phyloP scores from a whole-genome alignment of 1,140 invertebrate species.

The Gonioctena quinquepunctata region DNA sequence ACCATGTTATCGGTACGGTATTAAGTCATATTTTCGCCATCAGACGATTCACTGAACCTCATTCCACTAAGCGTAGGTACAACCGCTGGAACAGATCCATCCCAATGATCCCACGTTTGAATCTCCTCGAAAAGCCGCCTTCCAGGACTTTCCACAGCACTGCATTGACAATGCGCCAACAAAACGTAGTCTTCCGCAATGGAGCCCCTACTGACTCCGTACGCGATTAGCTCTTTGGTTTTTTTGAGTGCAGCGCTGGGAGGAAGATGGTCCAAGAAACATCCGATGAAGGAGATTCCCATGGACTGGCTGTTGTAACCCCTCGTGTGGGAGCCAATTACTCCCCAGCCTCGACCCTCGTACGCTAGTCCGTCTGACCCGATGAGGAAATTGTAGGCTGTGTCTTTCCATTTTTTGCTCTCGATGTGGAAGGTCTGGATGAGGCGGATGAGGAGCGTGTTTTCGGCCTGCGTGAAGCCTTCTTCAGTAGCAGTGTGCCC shows the following conservation, averaged over 20 bases:
- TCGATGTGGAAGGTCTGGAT: slow-evolving; percentile 57
- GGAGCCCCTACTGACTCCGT: slow-evolving; percentile 56
- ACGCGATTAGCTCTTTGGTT: slow-evolving; percentile 52
- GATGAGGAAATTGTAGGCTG: slow-evolving; percentile 61
- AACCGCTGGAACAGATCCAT: neutral
- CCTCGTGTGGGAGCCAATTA: slow-evolving; percentile 66
- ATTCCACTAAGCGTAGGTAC: neutral
- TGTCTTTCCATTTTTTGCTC: slow-evolving; percentile 57
- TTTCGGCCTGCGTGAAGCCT: slow-evolving; percentile 53
- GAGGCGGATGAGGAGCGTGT: slow-evolving; percentile 53
- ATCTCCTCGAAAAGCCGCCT: slow-evolving; percentile 50
- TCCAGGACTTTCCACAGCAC: slow-evolving; percentile 54
- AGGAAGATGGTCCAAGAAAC: slow-evolving; percentile 57
- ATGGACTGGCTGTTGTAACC: slow-evolving; percentile 67
- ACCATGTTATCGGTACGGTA: no score
- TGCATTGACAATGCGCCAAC: slow-evolving; percentile 59
- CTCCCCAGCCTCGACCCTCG: slow-evolving; percentile 66
- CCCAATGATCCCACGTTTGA: slow-evolving; percentile 49
- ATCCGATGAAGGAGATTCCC: slow-evolving; percentile 69
- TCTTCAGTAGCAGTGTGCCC: slow-evolving; percentile 59
- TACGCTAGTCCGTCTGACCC: slow-evolving; percentile 62
- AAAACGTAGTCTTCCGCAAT: slow-evolving; percentile 58
- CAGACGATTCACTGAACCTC: neutral
- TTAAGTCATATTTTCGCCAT: neutral
- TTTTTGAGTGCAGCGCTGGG: slow-evolving; percentile 46